Evolutionary conservation across 1,140 invertebrate species (phyloP), one percentile per base, ranked within the genome.

Genomic region (Lepidotrigona ventralis): DNA sequence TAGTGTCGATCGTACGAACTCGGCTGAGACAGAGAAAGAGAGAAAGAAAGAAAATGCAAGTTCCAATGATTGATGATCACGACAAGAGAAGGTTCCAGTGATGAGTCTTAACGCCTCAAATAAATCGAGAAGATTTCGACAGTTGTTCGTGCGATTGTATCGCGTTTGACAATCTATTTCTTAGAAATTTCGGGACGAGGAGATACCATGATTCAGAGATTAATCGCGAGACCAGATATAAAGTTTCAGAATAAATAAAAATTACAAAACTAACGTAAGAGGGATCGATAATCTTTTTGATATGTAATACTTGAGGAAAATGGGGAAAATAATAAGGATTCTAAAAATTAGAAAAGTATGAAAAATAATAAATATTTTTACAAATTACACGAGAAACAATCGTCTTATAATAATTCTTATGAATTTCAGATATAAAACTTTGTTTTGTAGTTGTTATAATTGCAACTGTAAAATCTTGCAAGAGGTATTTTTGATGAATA

Each of bases 111-210:
- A 0, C 21, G 72, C 23, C 21, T 74, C 29, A 12, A 58, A 58
- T 74, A 39, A 74, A 74, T 58, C 58, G 54, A n/a, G 1, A 6
- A 74, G 19, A 73, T 73, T 33, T 23, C 71, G 71, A 72, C 51
- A 72, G 51, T 21, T 46, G 66, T 39, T 39, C 46, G 51, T 56
- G 71, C 14, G 26, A 21, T 1, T 58, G 72, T 58, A 56, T 39
- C 72, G 21, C 17, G 14, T 58, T 14, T 58, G 58, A 58, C 29
- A 5, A n/a, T 74, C 54, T 58, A 74, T n/a, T 74, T n/a, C 14
- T 58, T 26, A 2, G 17, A 72, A 33, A 73, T 56, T 33, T 23
- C 9, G n/a, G 17, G 29, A 54, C 71, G 5, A 21, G 26, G 23
- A 33, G 21, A 33, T 1, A 9, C 2, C 11, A 23, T 0, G 19